Evolutionary conservation across 2,797 vertebrate genomes (phyloP), one percentile per base, ranked within the genome.

Genomic region (Myiothlypis chrysogaster): DNA sequence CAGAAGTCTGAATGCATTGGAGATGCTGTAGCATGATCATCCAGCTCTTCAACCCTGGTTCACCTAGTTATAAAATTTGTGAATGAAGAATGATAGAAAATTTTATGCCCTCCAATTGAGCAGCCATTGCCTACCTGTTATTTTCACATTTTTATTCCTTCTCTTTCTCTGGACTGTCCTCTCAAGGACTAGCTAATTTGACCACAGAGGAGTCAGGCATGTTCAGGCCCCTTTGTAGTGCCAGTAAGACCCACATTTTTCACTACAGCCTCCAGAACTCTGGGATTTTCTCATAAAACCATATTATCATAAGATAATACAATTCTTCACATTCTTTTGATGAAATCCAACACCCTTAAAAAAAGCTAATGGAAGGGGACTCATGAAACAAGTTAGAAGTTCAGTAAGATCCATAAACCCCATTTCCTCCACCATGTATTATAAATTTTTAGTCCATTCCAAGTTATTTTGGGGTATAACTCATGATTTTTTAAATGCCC

Each of bases 31-130:
- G 52, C 5, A 5, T 43, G 72, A 88, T 86, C 53, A 41, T 59
- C 55, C 27, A 44, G 60, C 14, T 92, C 85, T 81, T 96, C 94
- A 93, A 91, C 72, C 61, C 43, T 61, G 93, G 49, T 82, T 89
- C 55, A 35, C 77, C 63, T 86, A 47, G 78, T 68, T 81, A 89
- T 83, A 94, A 91, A 95, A 88, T 71, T 47, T 72, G 28, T 4
- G n/a, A 95, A 89, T 87, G 30, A 71, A 70, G 15, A 89, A n/a
- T 1, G 0, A 86, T 57, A 86, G 81, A 71, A 81, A 84, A 71
- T 81, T 91, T 91, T 89, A 87, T 88, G 56, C 13, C 41, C 52
- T 79, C 50, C 47, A 87, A 89, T 95, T 75, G 20, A 93, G 43
- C 15, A 75, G 24, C 37, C 12, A 10, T 91, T 89, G 59, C 16